Base-by-base conservation (phyloP, 2,888 invertebrate species). In the Cryptocheilus praepositus region DNA sequence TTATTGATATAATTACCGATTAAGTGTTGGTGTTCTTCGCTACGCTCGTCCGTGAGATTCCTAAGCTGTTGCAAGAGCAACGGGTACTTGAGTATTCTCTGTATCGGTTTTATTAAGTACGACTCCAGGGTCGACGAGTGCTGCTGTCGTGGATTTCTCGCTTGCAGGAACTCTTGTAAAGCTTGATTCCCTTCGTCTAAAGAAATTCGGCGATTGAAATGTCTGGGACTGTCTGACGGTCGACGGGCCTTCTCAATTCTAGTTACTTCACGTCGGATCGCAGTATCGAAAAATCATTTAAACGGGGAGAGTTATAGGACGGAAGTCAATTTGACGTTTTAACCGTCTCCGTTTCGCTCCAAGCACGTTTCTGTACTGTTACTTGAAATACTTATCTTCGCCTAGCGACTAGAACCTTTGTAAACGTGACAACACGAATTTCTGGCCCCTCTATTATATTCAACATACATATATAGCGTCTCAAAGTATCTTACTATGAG, bases 31-130 rank as follows among this genome's bases (percentile, higher is more conserved):
- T 98, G 97, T 91, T 98, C 98, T 82, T 98, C 97, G 76, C 96
- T 95, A 85, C 94, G 94, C 73, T 95, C 93, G 89, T 97, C 96
- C 80, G 98, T 98, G 86, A 98, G 93, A 90, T 96, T 96, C 88
- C 96, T 93, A 89, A 98, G 92, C 90, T 98, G 98, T 90, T 97
- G 97, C 85, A 98, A 92, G 75, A 99, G 92, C 83, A 98, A 90
- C 18, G 98, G 98, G 91, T 98, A 99, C 90, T 98, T 98, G 79
- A 98, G 93, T 91, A 98, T 98, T 90, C 98, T 93, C 90, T 99
- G 99, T 89, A 98, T 98, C 70, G 98, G 98, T 90, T 98, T 98
- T 89, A 98, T 99, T 90, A 99, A 93, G 92, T 98, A 98, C 61
- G 98, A 98, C 90, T 98, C 98, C 88, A 99, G 91, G 25, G 98